phyloP scores from a whole-genome alignment of 2,888 invertebrate genomes.

The Saturnia pavonia region DNA sequence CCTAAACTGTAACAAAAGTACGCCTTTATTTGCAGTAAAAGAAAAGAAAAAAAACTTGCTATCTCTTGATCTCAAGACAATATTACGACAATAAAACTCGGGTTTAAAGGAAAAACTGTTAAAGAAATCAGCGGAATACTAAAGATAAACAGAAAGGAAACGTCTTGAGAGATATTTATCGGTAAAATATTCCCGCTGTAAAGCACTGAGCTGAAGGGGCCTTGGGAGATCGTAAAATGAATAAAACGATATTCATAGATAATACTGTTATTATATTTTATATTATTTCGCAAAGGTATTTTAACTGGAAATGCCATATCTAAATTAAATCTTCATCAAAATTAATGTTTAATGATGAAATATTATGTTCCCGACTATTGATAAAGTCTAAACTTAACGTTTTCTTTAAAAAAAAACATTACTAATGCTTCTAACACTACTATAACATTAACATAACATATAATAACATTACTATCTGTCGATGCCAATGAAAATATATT shows the following conservation, averaged over 20 bases:
- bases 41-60: constrained; percentile 3
- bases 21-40: neutral
- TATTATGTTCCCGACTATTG: too few species aligned
- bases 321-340: too few species aligned
- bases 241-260: constrained; percentile 10
- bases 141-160: constrained; percentile 74
- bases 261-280: neutral
- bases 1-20: neutral
- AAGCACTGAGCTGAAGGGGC: constrained; percentile 44
- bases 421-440: too few species aligned
- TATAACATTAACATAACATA: too few species aligned
- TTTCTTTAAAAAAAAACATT: too few species aligned
- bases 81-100: constrained; percentile 16
- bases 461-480: too few species aligned
- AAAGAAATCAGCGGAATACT: constrained; percentile 72
- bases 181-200: constrained; percentile 67
- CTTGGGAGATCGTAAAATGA: constrained; percentile 62
- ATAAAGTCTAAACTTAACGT: too few species aligned
- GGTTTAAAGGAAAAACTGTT: constrained; percentile 70
- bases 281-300: too few species aligned
- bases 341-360: too few species aligned
- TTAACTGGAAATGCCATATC: too few species aligned
- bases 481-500: too few species aligned
- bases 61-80: constrained; percentile 18
- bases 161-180: constrained; percentile 74